phyloP scores from a whole-genome alignment of 2,888 invertebrate species.

The Philopedon plagiatum region DNA sequence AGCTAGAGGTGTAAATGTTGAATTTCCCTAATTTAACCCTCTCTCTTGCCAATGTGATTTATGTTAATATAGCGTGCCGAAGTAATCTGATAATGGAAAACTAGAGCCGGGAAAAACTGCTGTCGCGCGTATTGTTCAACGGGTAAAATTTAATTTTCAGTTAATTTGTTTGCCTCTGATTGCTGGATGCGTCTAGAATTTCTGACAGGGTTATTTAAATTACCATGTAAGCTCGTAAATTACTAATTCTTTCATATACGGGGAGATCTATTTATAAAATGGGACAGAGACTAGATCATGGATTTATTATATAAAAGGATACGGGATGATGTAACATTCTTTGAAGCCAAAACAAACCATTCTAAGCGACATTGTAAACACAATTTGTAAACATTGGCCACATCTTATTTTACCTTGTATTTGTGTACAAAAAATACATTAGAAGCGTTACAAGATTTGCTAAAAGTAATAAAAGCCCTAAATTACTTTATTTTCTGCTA shows the following conservation, averaged over 20 bases:
- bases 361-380: too few relatives aligned
- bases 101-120: slow-evolving; percentile 46
- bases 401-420: too few relatives aligned
- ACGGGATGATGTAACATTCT: too few relatives aligned
- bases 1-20: slow-evolving; percentile 39
- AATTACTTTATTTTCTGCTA: too few relatives aligned
- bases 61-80: slow-evolving; percentile 53
- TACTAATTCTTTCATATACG: background rate
- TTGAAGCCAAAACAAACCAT: too few relatives aligned
- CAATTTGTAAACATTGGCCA: too few relatives aligned
- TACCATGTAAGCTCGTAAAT: background rate
- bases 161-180: slow-evolving; percentile 42
- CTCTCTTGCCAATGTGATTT: slow-evolving; percentile 51
- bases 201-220: slow-evolving; percentile 15
- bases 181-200: slow-evolving; percentile 38
- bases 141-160: slow-evolving; percentile 45
- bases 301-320: too few relatives aligned
- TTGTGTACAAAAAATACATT: too few relatives aligned
- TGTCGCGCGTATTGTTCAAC: slow-evolving; percentile 44
- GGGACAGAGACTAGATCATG: too few relatives aligned
- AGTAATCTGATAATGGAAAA: slow-evolving; percentile 54
- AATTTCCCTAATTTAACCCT: slow-evolving; percentile 40
- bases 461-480: too few relatives aligned
- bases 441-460: too few relatives aligned
- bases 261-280: background rate